These are phyloP conservation scores for Bombus balteatus DNA, from an alignment of 1,140 invertebrate genomes.

Conservation along the genomic window DNA sequence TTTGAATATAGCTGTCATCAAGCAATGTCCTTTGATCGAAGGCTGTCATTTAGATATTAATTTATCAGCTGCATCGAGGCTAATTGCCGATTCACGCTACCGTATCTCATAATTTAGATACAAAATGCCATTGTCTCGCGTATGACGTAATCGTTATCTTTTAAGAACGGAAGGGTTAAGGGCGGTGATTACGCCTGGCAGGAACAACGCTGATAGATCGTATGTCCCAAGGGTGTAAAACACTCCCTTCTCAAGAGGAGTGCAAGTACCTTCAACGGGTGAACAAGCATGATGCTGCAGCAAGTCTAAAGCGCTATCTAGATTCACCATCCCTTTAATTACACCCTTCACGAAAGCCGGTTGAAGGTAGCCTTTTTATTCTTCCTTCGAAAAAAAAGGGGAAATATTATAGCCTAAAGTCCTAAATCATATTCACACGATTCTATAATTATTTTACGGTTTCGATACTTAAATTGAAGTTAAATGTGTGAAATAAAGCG, in stretches of 20 bases:
- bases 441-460: background rate
- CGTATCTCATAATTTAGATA: conserved; percentile 16
- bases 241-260: conserved; percentile 42
- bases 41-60: conserved; percentile 1
- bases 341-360: conserved; percentile 28
- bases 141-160: conserved; percentile 50
- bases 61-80: background rate
- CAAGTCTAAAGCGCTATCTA: conserved; percentile 46
- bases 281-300: conserved; percentile 53
- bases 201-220: conserved; percentile 48
- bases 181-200: conserved; percentile 41
- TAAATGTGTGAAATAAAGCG: background rate
- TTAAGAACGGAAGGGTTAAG: conserved; percentile 48
- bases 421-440: background rate
- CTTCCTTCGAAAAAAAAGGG: background rate
- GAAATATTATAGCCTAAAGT: background rate
- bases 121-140: conserved; percentile 29
- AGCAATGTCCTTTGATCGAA: background rate
- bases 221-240: conserved; percentile 52
- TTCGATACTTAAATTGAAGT: background rate
- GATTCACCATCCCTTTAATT: conserved; percentile 55
- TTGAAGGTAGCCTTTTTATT: conserved; percentile 24
- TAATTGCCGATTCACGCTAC: conserved; percentile 24
- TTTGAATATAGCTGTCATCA: background rate
- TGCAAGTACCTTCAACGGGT: conserved; percentile 42